A percentile compares a stretch with the other conserved stretches of the same genome.
phyloP scores from a whole-genome alignment of 2,797 vertebrate species.

The Corythornis leucogaster region DNA sequence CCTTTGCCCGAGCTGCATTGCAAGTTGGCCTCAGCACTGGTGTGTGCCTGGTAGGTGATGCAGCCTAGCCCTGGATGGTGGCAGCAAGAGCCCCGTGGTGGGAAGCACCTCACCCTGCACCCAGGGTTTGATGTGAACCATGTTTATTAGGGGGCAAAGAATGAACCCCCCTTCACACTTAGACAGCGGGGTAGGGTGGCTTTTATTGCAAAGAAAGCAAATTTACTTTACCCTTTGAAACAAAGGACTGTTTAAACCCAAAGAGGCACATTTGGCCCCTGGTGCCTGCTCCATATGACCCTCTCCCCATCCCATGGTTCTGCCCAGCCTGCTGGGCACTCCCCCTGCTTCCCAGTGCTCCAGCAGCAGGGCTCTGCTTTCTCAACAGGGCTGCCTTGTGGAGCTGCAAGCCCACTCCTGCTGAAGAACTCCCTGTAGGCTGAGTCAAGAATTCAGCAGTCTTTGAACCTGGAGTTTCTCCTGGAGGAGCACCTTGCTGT shows the following conservation, averaged over 20 bases:
- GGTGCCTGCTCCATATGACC: fast-evolving
- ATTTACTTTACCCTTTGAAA: not conserved
- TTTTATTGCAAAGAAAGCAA: not conserved
- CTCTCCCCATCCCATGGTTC: not conserved
- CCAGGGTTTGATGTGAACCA: not conserved
- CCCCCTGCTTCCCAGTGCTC: fast-evolving
- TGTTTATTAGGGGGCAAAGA: not conserved
- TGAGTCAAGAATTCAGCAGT: not conserved
- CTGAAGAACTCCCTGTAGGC: not conserved
- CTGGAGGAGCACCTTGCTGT: not conserved
- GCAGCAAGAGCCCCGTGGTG: fast-evolving
- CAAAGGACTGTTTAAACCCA: not conserved
- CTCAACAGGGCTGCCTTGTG: fast-evolving
- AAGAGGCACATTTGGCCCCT: fast-evolving
- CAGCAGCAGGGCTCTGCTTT: not conserved
- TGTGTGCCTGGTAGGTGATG: not conserved
- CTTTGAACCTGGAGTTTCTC: not conserved
- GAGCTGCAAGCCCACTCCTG: not conserved
- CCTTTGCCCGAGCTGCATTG: not conserved
- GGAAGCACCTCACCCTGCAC: not conserved
- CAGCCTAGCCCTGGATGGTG: not conserved
- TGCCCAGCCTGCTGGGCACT: not conserved
- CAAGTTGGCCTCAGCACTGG: not conserved
- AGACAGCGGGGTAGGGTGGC: fast-evolving
- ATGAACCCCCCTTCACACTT: not conserved